These are phyloP conservation scores for Microcebus jonahi DNA, from an alignment of 2,113 vertebrate genomes.

Conservation along the genomic window DNA sequence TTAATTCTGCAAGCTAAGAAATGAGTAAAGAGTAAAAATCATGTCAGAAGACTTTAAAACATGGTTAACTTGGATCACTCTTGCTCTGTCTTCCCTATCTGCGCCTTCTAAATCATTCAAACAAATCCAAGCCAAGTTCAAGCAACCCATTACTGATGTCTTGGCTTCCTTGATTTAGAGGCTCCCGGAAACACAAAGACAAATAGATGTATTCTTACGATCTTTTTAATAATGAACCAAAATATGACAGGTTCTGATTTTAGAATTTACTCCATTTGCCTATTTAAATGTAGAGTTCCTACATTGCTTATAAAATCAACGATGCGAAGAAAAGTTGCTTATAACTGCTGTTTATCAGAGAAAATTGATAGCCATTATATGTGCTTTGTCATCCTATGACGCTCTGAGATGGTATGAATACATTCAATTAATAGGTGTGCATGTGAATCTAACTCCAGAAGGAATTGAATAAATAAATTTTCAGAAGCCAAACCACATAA, in stretches of 20 bases:
- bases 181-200: background rate
- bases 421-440: slow-evolving; percentile 32
- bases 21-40: background rate
- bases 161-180: background rate
- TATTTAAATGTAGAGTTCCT: slow-evolving; percentile 50
- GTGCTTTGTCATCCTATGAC: background rate
- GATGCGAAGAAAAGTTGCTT: slow-evolving; percentile 42
- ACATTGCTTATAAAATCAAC: slow-evolving; percentile 29
- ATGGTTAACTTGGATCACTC: background rate
- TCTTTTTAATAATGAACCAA: background rate
- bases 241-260: slow-evolving; percentile 25
- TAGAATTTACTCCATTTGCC: slow-evolving; percentile 41
- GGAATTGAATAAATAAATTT: slow-evolving; percentile 18
- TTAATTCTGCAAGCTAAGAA: background rate
- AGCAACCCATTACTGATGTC: background rate
- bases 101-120: background rate
- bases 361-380: slow-evolving; percentile 47
- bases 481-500: slow-evolving; percentile 32
- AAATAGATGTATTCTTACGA: background rate
- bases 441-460: slow-evolving; percentile 20
- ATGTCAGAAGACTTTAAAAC: background rate
- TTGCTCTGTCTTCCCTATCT: background rate
- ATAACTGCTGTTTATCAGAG: background rate
- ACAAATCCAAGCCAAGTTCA: background rate
- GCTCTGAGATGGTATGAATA: slow-evolving; percentile 56